Base-by-base conservation (phyloP, 2,797 vertebrate species). In the Neostethus bicornis region DNA sequence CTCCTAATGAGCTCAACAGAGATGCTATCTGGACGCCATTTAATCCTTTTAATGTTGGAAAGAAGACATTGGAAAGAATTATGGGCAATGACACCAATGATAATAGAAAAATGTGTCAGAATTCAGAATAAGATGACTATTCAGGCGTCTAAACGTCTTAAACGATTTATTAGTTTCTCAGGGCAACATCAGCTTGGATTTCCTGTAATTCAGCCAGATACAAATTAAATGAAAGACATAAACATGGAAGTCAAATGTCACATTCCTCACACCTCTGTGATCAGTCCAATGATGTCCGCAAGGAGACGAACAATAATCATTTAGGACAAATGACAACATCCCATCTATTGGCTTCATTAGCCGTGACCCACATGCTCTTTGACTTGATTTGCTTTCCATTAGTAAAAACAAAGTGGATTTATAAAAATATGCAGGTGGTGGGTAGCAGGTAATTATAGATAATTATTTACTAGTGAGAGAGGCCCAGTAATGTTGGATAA, bases 1-100 rank as follows among this genome's bases (percentile, higher is more conserved):
- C 31, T 35, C 12, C 57, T 52, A 65, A 76, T 74, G 59, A 70
- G 62, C 24, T 50, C 28, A 34, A 45, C 39, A 62, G 55, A 74
- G 42, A 66, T 55, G 4, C 62, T 46, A 72, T 59, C 60, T 63
- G 51, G 61, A 78, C 53, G 54, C 25, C 56, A 59, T 70, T 72
- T 70, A 42, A 43, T 39, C 48, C 32, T 35, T 2, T 29, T 51
- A 55, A 29, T 57, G 52, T 67, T 57, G n/a, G n/a, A 77, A 75
- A 35, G 77, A 56, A 47, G 3, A 53, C 44, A 55, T 72, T n/a
- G 1, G 37, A n/a, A n/a, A n/a, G n/a, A n/a, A n/a, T n/a, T n/a
- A n/a, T n/a, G n/a, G n/a, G n/a, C n/a, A n/a, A n/a, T n/a, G n/a
- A n/a, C n/a, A n/a, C n/a, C n/a, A n/a, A n/a, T n/a, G n/a, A n/a